phyloP scores from a whole-genome alignment of 2,113 vertebrate genomes.

The Coptodon rendalli region DNA sequence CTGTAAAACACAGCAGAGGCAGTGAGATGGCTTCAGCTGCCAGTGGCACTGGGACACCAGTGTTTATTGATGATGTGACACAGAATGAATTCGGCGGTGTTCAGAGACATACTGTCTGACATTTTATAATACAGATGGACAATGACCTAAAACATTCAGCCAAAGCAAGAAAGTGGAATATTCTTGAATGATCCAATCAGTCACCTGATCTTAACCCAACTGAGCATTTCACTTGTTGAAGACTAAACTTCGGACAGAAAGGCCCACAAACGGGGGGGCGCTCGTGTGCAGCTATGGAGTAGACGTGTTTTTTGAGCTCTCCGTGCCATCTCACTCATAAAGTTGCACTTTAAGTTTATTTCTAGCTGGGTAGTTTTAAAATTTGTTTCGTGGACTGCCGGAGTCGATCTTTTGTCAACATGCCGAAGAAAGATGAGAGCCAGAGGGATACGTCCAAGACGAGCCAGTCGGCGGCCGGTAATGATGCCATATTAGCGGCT shows the following conservation, averaged over 20 bases:
- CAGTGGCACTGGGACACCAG: background rate
- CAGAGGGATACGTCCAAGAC: too few species aligned
- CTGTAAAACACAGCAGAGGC: background rate
- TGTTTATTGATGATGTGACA: background rate
- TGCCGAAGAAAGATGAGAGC: too few species aligned
- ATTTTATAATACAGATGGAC: background rate
- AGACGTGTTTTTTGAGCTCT: too few species aligned
- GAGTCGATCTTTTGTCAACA: too few species aligned
- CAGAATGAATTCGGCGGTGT: background rate
- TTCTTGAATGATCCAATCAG: background rate
- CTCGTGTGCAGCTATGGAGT: too few species aligned
- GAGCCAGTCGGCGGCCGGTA: too few species aligned
- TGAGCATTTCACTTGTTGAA: background rate
- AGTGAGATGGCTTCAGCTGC: background rate
- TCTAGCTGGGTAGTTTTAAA: too few species aligned
- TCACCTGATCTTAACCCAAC: background rate
- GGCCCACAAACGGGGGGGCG: background rate
- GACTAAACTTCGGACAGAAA: background rate
- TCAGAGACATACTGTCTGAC: background rate
- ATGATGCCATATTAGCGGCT: too few species aligned
- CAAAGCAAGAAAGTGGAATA: background rate
- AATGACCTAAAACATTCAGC: background rate
- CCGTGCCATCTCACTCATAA: too few species aligned
- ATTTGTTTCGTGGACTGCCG: too few species aligned
- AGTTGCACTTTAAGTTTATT: too few species aligned